phyloP scores from a whole-genome alignment of 2,888 invertebrate species.

The Caenorhabditis sp. region DNA sequence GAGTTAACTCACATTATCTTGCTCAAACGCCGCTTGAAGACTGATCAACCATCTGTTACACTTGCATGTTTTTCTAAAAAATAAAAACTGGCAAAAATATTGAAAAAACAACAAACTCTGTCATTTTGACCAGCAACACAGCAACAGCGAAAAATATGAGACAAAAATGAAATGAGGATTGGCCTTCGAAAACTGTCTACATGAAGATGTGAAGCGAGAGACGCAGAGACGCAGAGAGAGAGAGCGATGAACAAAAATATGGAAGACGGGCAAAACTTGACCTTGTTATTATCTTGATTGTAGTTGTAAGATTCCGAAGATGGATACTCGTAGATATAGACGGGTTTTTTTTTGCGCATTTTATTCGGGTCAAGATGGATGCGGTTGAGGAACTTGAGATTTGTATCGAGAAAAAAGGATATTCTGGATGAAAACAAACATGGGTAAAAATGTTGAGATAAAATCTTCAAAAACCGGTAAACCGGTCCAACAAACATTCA shows the following conservation, averaged over 20 bases:
- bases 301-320: neutral
- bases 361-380: neutral
- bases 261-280: neutral
- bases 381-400: neutral
- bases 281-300: neutral
- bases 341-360: neutral
- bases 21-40: constrained; percentile 58
- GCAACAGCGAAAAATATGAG: neutral
- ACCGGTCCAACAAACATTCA: too few relatives aligned
- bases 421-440: neutral
- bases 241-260: neutral
- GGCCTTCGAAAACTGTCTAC: constrained; percentile 1
- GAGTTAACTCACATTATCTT: constrained; percentile 53
- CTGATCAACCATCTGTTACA: constrained; percentile 69
- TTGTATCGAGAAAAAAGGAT: neutral
- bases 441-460: too few relatives aligned
- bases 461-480: too few relatives aligned
- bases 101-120: neutral
- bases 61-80: constrained; percentile 38
- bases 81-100: neutral
- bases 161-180: neutral
- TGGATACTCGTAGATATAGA: neutral
- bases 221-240: neutral
- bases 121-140: neutral
- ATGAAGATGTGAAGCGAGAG: neutral